These are phyloP conservation scores for Corynorhinus townsendii DNA, from an alignment of 2,113 vertebrate genomes.

Conservation along the genomic window DNA sequence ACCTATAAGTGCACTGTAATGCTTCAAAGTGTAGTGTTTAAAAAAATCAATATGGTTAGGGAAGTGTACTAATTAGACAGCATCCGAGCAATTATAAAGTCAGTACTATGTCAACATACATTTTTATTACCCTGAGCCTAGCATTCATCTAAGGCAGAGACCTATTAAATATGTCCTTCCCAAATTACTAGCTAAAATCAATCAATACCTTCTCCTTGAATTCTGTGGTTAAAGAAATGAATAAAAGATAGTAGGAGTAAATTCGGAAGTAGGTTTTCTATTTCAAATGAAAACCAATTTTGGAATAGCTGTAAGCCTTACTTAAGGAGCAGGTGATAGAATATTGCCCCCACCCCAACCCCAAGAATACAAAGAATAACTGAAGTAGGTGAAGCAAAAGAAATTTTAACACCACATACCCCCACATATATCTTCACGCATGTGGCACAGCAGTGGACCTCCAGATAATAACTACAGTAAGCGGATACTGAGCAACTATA, in stretches of 20 bases:
- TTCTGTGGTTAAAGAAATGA: slow-evolving; percentile 19
- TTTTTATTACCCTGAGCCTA: slow-evolving; percentile 47
- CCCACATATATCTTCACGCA: not conserved
- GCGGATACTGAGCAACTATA: not conserved
- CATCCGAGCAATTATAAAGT: slow-evolving; percentile 63
- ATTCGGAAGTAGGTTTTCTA: not conserved
- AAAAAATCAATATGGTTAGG: slow-evolving; percentile 70
- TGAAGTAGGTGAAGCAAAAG: not conserved
- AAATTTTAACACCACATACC: not conserved
- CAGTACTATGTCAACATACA: slow-evolving; percentile 55
- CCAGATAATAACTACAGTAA: slow-evolving; percentile 1
- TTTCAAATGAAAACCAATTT: slow-evolving; percentile 8
- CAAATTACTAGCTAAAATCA: slow-evolving; percentile 46
- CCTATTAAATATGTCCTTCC: slow-evolving; percentile 43
- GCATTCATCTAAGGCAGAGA: slow-evolving; percentile 52
- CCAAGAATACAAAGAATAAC: not conserved
- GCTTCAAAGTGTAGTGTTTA: slow-evolving; percentile 60
- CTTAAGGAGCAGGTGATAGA: not conserved
- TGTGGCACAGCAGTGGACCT: not conserved
- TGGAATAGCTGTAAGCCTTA: not conserved
- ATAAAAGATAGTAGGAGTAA: not conserved
- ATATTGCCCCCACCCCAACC: not conserved
- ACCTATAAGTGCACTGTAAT: slow-evolving; percentile 48
- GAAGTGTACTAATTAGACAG: slow-evolving; percentile 63
- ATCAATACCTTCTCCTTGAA: slow-evolving; percentile 6